Evolutionary conservation across 2,113 vertebrate genomes (phyloP).

Genomic region (Pteropus alecto): DNA sequence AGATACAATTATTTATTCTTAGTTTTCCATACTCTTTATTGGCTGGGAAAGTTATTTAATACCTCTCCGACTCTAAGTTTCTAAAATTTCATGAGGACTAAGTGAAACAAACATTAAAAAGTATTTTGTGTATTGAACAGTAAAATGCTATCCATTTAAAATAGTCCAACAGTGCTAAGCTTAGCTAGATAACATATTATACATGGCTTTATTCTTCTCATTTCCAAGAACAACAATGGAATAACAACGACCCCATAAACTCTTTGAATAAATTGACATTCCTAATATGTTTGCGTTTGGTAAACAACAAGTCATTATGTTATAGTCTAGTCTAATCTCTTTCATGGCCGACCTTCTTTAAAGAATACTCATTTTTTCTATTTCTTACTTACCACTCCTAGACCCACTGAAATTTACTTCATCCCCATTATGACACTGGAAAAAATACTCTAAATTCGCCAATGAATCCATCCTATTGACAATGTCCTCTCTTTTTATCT

Average conservation of each 20-base stretch:
- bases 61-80: not conserved
- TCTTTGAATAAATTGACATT: constrained; percentile 12
- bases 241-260: not conserved
- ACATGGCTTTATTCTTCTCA: not conserved
- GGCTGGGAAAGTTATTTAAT: not conserved
- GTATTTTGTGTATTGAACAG: not conserved
- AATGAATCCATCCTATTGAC: not conserved
- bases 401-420: not conserved
- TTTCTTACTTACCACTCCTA: not conserved
- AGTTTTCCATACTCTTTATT: not conserved
- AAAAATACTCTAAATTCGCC: not conserved
- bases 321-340: not conserved
- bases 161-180: not conserved
- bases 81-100: not conserved
- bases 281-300: not conserved
- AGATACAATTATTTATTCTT: not conserved
- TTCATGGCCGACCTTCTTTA: not conserved
- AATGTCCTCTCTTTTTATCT: not conserved
- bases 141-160: not conserved
- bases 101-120: not conserved
- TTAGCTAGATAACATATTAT: not conserved
- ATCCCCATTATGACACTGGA: not conserved
- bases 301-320: constrained; percentile 19
- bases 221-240: not conserved
- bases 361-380: not conserved